These are phyloP conservation scores for Nibea albiflora DNA, from an alignment of 2,113 vertebrate genomes.

Conservation along the genomic window DNA sequence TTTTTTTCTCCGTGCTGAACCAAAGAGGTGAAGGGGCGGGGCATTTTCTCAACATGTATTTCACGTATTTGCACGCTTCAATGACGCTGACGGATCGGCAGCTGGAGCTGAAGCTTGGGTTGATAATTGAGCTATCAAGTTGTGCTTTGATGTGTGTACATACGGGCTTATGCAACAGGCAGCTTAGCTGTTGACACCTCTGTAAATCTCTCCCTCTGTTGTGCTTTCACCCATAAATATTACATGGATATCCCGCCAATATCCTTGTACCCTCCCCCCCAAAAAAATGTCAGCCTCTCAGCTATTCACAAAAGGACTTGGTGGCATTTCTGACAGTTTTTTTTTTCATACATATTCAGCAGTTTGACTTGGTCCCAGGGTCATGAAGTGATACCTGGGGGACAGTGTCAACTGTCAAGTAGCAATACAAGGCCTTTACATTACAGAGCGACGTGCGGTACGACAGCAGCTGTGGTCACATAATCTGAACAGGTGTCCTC, in stretches of 20 bases:
- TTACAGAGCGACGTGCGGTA: not conserved
- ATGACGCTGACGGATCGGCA: not conserved
- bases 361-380: conserved; percentile 26
- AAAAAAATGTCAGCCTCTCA: conserved; percentile 4
- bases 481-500: conserved; percentile 33
- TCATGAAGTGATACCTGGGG: conserved; percentile 33
- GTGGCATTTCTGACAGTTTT: conserved; percentile 29
- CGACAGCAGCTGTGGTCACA: conserved; percentile 21
- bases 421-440: not conserved
- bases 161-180: conserved; percentile 52
- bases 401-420: conserved; percentile 37
- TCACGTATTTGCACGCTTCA: not conserved
- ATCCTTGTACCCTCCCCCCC: not conserved
- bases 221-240: conserved; percentile 43
- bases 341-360: conserved; percentile 39
- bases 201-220: conserved; percentile 30
- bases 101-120: conserved; percentile 12
- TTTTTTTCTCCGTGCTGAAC: not conserved
- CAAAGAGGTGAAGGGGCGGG: not conserved
- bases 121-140: conserved; percentile 58
- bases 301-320: not conserved
- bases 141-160: conserved; percentile 45
- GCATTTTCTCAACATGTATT: conserved; percentile 1
- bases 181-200: conserved; percentile 55
- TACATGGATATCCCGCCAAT: not conserved